These are phyloP conservation scores for Muricea muricata DNA, from an alignment of 92 coral and sea anemone genomes.

Conservation along the genomic window DNA sequence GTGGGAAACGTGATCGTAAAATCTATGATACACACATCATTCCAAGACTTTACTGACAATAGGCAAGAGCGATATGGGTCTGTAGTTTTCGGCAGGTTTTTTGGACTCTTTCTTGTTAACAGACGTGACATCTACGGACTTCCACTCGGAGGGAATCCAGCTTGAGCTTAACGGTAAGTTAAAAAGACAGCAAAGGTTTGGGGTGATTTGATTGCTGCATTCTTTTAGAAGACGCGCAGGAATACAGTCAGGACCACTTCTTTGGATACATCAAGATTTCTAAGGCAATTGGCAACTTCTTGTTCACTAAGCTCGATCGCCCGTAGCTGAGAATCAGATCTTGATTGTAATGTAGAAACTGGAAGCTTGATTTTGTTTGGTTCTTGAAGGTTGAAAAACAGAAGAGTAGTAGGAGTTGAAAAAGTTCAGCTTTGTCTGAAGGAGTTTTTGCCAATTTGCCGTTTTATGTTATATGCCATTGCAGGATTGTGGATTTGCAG, in stretches of 20 bases:
- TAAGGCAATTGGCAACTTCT: neutral
- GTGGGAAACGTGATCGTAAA: slow-evolving; percentile 8
- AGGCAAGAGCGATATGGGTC: no score
- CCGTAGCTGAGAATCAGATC: neutral
- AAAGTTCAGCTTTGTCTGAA: slow-evolving; percentile 1
- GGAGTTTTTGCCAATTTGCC: no score
- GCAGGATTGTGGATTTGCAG: neutral
- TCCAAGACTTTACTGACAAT: no score
- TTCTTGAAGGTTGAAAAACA: neutral
- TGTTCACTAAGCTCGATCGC: neutral
- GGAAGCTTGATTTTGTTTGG: neutral
- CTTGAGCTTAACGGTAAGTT: no score
- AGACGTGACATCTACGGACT: no score
- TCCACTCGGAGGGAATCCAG: no score
- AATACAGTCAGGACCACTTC: slow-evolving; percentile 15
- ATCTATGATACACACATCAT: neutral
- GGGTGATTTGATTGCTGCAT: neutral
- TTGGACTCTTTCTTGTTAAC: neutral
- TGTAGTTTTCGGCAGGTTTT: neutral
- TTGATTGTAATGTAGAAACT: neutral
- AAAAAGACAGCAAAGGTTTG: neutral
- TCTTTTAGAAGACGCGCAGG: slow-evolving; percentile 7
- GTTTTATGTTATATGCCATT: neutral
- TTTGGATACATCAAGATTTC: neutral
- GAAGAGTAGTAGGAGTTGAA: neutral